Evolutionary conservation across 2,113 vertebrate genomes (phyloP).

Genomic region (Otis tarda): DNA sequence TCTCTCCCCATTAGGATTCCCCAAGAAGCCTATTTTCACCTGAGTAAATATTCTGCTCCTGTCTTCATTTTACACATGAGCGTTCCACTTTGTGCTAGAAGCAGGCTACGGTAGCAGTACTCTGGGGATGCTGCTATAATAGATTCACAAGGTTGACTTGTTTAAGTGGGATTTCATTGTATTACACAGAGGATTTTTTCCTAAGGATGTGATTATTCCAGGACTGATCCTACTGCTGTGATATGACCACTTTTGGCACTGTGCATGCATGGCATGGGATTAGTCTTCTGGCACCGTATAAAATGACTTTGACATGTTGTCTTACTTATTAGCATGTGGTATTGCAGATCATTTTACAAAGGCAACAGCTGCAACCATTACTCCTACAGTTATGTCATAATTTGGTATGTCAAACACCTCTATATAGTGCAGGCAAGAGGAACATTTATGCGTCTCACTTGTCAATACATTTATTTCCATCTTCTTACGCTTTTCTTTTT

Average conservation of each 20-base stretch:
- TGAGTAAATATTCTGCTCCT: slow-evolving; percentile 48
- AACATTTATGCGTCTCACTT: slow-evolving; percentile 74
- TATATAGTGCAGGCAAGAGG: slow-evolving; percentile 27
- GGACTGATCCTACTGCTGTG: slow-evolving; percentile 67
- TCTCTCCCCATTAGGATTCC: neutral
- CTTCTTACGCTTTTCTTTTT: neutral
- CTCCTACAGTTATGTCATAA: slow-evolving; percentile 72
- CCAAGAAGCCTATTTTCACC: slow-evolving; percentile 14
- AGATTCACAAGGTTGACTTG: slow-evolving; percentile 68
- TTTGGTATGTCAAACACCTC: slow-evolving; percentile 72
- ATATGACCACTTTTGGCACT: slow-evolving; percentile 64
- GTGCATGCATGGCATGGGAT: slow-evolving; percentile 62
- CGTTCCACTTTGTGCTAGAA: neutral
- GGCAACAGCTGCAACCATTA: slow-evolving; percentile 75
- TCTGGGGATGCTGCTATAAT: slow-evolving; percentile 51
- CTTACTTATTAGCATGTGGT: slow-evolving; percentile 68
- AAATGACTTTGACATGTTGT: slow-evolving; percentile 68
- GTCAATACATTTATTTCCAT: slow-evolving; percentile 67
- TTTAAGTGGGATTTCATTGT: slow-evolving; percentile 72
- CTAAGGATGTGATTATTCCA: slow-evolving; percentile 75
- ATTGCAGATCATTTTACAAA: slow-evolving; percentile 76
- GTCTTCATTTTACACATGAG: neutral
- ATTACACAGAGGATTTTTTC: slow-evolving; percentile 65
- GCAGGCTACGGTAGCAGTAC: slow-evolving; percentile 1
- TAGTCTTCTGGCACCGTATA: slow-evolving; percentile 63